Evolutionary conservation across 2,113 vertebrate species (phyloP), one percentile per base, ranked within the genome.

Genomic region (Hippocampus zosterae): DNA sequence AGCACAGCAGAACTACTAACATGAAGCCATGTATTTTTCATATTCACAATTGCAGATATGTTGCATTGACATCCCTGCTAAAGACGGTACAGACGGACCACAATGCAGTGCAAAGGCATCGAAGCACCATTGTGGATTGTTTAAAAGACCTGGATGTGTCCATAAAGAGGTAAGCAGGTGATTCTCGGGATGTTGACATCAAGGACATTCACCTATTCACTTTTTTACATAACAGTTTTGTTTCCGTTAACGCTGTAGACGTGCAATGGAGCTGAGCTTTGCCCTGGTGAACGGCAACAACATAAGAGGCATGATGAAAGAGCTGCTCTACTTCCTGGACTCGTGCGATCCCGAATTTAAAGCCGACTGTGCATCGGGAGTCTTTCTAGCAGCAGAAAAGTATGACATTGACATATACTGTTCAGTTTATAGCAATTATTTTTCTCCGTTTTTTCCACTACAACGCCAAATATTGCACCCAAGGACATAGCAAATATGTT

Each of bases 251-350:
- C 59, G 9, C 50, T 50, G n/a, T 83, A 99, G 97, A 88, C 95
- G 97, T 85, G 97, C 97, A 44, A 99, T 99, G 97, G 97, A 99
- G 75, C 92, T 99, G 82, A 99, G 97, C 89, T 99, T 99, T 76
- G 97, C 97, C 73, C 92, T 99, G 61, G 97, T 99, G 76, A 99
- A 99, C 56, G 97, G 97, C 60, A 99, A 98, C 91, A 99, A 99
- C 87, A 96, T 99, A 63, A 93, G 97, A 87, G 97, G 97, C 74
- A 99, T 99, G 97, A 99, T 99, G 97, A 99, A 99, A 87, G 97
- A 99, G 85, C 91, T 99, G 78, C 94, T 99, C 68, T 98, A 98
- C 92, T 99, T 99, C 88, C 89, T 99, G 85, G 97, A 99, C 89
- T 98, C 96, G 6, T 99, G 97, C 89, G 97, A 99, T 88, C 95